A percentile compares a stretch with the other conserved stretches of the same genome.
Evolutionary conservation across 2,113 vertebrate species (phyloP).

Genomic region (Numida meleagris): DNA sequence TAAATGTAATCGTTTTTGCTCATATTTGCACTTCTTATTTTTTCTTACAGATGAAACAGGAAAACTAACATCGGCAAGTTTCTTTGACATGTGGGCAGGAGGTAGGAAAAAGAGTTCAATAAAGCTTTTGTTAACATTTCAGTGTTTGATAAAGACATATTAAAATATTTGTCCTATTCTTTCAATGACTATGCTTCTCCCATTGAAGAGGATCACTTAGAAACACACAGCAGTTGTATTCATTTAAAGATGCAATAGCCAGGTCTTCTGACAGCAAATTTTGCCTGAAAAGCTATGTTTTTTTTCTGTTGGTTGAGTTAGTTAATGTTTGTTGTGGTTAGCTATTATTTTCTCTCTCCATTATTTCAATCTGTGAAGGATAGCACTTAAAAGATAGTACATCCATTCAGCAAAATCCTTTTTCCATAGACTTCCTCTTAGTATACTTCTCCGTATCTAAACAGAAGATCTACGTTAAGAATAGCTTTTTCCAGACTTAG

Average conservation of each 20-base stretch:
- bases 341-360: too few species aligned
- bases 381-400: neutral
- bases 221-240: neutral
- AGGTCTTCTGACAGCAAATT: neutral
- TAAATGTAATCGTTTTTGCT: neutral
- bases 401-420: neutral
- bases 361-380: neutral
- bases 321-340: neutral
- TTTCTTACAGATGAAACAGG: slow-evolving; percentile 76
- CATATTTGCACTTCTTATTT: neutral
- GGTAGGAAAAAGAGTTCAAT: slow-evolving; percentile 56
- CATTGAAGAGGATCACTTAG: neutral
- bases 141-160: neutral
- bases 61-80: neutral
- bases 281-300: neutral
- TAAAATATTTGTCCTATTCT: neutral
- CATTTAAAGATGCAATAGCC: neutral
- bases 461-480: neutral
- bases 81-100: slow-evolving; percentile 76
- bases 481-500: neutral
- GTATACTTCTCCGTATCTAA: neutral
- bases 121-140: neutral
- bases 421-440: neutral
- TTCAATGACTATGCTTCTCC: neutral
- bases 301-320: neutral